Evolutionary conservation across 2,888 invertebrate species (phyloP).

Genomic region (Mimachlamys varia): DNA sequence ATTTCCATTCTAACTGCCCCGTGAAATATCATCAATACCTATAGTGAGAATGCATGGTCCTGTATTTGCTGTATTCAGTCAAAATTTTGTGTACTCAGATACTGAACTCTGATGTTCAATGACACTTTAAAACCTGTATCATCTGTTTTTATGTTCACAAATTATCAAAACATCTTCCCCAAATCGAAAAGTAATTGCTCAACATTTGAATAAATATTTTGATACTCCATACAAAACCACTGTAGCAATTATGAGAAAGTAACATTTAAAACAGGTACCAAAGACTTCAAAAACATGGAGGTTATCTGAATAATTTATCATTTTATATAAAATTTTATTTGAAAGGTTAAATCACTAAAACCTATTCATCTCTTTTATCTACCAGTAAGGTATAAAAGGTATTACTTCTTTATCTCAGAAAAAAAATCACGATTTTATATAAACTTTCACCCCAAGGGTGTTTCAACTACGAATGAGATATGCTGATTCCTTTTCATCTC

Average conservation of each 20-base stretch:
- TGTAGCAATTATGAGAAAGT: neutral
- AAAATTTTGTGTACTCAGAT: neutral
- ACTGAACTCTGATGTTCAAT: neutral
- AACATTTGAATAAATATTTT: neutral
- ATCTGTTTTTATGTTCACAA: neutral
- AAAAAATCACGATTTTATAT: neutral
- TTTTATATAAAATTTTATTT: neutral
- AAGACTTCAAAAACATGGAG: neutral
- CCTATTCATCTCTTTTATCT: neutral
- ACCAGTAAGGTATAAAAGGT: neutral
- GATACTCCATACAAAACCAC: neutral
- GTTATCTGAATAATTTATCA: slow-evolving; percentile 1
- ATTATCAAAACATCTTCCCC: neutral
- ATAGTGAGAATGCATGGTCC: neutral
- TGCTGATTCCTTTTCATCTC: neutral
- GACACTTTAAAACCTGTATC: neutral
- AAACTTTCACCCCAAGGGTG: neutral
- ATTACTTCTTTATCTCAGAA: neutral
- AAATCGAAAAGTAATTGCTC: neutral
- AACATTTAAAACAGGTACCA: neutral
- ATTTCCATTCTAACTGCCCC: neutral
- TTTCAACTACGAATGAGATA: neutral
- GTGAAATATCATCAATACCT: neutral
- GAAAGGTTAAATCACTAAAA: neutral
- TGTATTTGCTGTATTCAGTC: neutral